Base-by-base conservation (phyloP, 2,797 vertebrate genomes). In the Mergus octosetaceus region DNA sequence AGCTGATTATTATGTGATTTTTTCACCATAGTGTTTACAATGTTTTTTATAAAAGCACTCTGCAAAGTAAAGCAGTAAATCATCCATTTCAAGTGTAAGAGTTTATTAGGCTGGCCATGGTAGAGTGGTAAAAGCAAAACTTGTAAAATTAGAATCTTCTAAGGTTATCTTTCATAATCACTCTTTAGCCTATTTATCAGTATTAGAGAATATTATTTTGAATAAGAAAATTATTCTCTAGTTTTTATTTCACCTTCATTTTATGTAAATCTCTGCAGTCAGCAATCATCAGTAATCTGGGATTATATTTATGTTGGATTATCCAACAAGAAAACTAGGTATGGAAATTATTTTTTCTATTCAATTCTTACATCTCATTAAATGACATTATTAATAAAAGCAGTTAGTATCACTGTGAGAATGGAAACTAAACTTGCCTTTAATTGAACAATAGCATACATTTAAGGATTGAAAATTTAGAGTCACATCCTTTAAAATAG, bases 1-100 rank as follows among this genome's bases (percentile, higher is more conserved):
- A 87, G 38, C 10, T 84, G 76, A 81, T 86, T 89, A 87, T 66
- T 13, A 10, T 77, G 62, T 91, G 49, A 61, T 89, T 95, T 94
- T 94, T 16, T 78, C 5, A 5, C 22, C 11, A 13, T 58, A 39
- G 47, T 11, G 15, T 78, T 91, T 91, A 73, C 0, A 3, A 32
- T 17, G 19, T 43, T 76, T 76, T 95, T 87, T 76, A 30, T 8
- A 16, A 92, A 89, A 84, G 6, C 32, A 92, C 30, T 57, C 38
- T 43, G 12, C 68, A 38, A 78, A 87, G 27, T 58, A 76, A 90
- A 27, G 18, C 13, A 62, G 22, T 28, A 91, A 76, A 4, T 32
- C 57, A 39, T 8, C 11, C 19, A 45, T 75, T 94, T 70, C 18
- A 82, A 89, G 66, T 39, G 7, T 61, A 57, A 62, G 25, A 85